Evolutionary conservation across 2,113 vertebrate genomes (phyloP).

Genomic region (Eudyptes chrysolophus): DNA sequence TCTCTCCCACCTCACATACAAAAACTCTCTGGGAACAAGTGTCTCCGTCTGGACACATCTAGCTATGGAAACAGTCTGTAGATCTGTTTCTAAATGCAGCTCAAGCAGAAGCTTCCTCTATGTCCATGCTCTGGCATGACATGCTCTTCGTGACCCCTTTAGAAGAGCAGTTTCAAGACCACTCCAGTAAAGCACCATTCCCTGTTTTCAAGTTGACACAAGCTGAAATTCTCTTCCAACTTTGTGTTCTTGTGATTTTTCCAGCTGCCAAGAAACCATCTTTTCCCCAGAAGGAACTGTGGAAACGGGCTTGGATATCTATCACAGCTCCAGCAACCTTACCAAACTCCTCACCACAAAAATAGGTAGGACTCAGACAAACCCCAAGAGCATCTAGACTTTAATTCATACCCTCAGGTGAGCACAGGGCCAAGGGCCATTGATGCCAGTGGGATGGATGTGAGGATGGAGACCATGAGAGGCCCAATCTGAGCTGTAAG

Average conservation of each 20-base stretch:
- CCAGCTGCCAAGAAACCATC: not conserved
- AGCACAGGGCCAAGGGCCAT: not conserved
- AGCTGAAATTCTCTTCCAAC: not conserved
- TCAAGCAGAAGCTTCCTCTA: not conserved
- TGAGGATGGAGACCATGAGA: not conserved
- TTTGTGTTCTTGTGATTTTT: not conserved
- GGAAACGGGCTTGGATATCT: not conserved
- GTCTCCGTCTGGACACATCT: not conserved
- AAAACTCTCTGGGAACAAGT: not conserved
- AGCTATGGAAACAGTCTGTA: not conserved
- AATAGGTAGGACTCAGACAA: not conserved
- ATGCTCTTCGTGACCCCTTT: not conserved
- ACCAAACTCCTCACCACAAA: not conserved
- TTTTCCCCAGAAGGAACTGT: not conserved
- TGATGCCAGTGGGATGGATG: not conserved
- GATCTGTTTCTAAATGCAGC: not conserved
- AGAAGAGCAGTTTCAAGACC: not conserved
- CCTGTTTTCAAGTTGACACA: not conserved
- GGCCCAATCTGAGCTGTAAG: not conserved
- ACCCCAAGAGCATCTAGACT: not conserved
- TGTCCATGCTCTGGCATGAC: not conserved
- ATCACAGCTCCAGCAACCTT: not conserved
- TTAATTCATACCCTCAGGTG: not conserved
- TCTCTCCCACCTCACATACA: not conserved
- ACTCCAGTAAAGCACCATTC: not conserved